Base-by-base conservation (phyloP, 2,113 vertebrate genomes). In the Grammomys dolichurus region DNA sequence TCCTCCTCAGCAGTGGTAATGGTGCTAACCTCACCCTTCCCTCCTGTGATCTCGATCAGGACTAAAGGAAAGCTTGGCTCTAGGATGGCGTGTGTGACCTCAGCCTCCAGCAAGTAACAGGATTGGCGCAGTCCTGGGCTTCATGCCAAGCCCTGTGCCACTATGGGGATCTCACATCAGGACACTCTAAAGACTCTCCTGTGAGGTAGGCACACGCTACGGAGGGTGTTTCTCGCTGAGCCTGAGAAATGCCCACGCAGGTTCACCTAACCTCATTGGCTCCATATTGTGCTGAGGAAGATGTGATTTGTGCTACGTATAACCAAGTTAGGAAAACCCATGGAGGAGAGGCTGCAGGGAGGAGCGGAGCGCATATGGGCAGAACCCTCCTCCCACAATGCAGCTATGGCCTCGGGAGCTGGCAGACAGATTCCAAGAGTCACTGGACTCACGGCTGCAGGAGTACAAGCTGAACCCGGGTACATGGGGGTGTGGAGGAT, bases 291-390 rank as follows among this genome's bases (percentile, higher is more conserved):
- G 51, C 58, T 33, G 3, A 19, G 31, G n/a, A 60, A 78, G 89
- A 31, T 10, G 67, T 19, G 22, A 31, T 84, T 87, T 85, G 86
- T 90, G 87, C 87, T 26, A 10, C 6, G 28, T 24, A 43, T 11
- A 77, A 40, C 67, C 28, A 40, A 67, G 86, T 56, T 58, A 65
- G 51, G 46, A 33, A 43, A 36, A 2, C 11, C 77, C 3, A 7
- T 0, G 4, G 40, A 67, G 3, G 4, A 20, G 11, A 28, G 63
- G 31, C 58, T 28, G 54, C 69, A 19, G 77, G 20, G 10, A 17
- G 48, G 60, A 73, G 26, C 0, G 0, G 69, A 43, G 24, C 10
- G 0, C 3, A 10, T 13, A 33, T 1, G 33, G n/a, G 11, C 54
- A 31, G 56, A 24, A 0, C 24, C 26, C 69, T 43, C 69, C 22